A percentile compares a stretch with the other conserved stretches of the same genome.
Evolutionary conservation across 1,140 invertebrate genomes (phyloP).

Genomic region (Temnothorax longispinosus): DNA sequence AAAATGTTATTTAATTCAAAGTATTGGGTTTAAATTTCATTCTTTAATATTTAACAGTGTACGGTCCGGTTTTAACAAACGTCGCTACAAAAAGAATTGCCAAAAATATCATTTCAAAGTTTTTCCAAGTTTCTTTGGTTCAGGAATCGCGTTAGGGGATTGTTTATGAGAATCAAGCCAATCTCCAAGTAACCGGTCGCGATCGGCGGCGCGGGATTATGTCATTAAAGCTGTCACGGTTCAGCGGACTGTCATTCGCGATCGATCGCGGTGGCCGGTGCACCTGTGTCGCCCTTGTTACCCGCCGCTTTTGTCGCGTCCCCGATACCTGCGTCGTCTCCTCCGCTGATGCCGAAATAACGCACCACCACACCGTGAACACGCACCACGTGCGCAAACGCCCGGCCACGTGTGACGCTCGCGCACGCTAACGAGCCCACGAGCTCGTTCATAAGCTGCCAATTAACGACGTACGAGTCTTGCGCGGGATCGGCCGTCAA

Average conservation of each 20-base stretch:
- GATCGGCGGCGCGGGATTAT: constrained; percentile 57
- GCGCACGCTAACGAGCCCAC: constrained; percentile 81
- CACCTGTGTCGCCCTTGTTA: constrained; percentile 72
- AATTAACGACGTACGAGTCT: constrained; percentile 83
- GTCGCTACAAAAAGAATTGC: background rate
- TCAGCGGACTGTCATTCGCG: constrained; percentile 47
- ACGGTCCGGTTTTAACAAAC: background rate
- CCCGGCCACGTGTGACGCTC: constrained; percentile 23
- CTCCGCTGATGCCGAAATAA: constrained; percentile 66
- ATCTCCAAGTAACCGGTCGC: background rate
- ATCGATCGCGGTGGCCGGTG: constrained; percentile 59
- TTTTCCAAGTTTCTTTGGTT: background rate
- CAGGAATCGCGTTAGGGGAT: background rate
- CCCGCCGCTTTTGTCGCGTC: constrained; percentile 64
- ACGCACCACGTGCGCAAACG: constrained; percentile 22
- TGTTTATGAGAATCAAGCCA: no score
- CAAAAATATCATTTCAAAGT: background rate
- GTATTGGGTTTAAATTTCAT: no score
- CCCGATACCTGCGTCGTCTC: constrained; percentile 38
- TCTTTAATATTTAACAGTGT: no score
- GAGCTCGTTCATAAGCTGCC: constrained; percentile 83
- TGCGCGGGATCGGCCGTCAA: constrained; percentile 81
- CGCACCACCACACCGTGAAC: constrained; percentile 46
- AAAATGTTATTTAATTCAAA: no score
- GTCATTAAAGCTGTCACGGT: constrained; percentile 71